phyloP scores from a whole-genome alignment of 2,113 vertebrate genomes.

The Bucco capensis region DNA sequence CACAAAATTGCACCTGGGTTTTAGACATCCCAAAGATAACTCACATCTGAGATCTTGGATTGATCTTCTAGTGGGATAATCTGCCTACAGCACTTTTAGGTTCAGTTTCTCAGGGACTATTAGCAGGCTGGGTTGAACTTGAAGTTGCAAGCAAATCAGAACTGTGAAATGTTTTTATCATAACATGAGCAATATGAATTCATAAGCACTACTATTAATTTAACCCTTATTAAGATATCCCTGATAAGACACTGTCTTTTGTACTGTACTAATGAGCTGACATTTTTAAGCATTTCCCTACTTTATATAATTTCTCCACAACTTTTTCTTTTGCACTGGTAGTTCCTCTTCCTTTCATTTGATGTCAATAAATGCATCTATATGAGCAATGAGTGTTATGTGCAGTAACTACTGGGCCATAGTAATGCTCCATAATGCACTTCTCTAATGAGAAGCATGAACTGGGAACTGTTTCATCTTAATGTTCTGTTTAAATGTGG shows the following conservation, averaged over 20 bases:
- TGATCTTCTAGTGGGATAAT: constrained; percentile 17
- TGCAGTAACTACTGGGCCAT: neutral
- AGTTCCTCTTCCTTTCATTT: neutral
- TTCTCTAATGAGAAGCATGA: neutral
- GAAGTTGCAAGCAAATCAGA: neutral
- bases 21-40: neutral
- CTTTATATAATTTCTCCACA: neutral
- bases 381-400: neutral
- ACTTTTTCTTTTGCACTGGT: neutral
- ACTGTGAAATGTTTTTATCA: neutral
- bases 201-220: neutral
- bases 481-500: neutral
- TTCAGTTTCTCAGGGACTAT: neutral
- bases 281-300: neutral
- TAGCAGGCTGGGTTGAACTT: neutral
- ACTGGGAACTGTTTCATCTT: neutral
- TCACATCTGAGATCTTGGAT: neutral
- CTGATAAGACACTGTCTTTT: neutral
- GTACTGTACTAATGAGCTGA: neutral
- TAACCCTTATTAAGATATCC: neutral
- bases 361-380: neutral
- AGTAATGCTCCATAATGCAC: neutral
- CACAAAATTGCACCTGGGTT: neutral
- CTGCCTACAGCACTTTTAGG: neutral
- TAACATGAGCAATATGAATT: neutral